phyloP scores from a whole-genome alignment of 2,113 vertebrate species.

The Gambusia holbrooki region DNA sequence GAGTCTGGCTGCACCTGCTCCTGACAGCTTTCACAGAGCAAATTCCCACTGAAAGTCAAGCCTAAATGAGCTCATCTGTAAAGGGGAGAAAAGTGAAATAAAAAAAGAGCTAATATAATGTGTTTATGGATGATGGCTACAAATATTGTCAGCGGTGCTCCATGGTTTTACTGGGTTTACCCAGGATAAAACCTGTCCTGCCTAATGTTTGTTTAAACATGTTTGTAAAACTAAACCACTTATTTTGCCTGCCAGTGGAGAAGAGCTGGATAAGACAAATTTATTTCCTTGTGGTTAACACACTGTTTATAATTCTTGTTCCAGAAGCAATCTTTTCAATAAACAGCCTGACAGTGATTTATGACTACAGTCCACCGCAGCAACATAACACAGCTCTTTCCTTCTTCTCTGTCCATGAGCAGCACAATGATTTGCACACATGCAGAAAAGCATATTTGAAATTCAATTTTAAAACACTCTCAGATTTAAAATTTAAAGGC shows the following conservation, averaged over 20 bases:
- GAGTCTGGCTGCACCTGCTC: background rate
- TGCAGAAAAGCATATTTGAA: background rate
- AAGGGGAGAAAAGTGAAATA: background rate
- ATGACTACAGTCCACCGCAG: background rate
- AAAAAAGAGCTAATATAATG: background rate
- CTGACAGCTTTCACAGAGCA: background rate
- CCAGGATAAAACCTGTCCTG: background rate
- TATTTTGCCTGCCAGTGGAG: background rate
- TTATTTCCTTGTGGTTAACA: background rate
- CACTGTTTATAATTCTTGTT: background rate
- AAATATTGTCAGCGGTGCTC: background rate
- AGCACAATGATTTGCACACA: background rate
- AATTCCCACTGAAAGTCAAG: background rate
- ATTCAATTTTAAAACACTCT: background rate
- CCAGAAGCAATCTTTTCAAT: background rate
- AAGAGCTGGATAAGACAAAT: slow-evolving; percentile 1
- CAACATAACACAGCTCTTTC: background rate
- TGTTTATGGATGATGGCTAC: background rate
- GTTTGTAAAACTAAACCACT: slow-evolving; percentile 1
- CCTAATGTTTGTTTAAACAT: background rate
- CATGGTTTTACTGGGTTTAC: background rate
- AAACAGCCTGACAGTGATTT: background rate
- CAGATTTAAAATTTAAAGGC: background rate
- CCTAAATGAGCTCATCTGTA: too few relatives aligned
- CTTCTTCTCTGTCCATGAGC: background rate